A percentile compares a stretch with the other conserved stretches of the same genome.
Evolutionary conservation across 1,140 invertebrate species (phyloP).

Genomic region (Scaptodrosophila lebanonensis): DNA sequence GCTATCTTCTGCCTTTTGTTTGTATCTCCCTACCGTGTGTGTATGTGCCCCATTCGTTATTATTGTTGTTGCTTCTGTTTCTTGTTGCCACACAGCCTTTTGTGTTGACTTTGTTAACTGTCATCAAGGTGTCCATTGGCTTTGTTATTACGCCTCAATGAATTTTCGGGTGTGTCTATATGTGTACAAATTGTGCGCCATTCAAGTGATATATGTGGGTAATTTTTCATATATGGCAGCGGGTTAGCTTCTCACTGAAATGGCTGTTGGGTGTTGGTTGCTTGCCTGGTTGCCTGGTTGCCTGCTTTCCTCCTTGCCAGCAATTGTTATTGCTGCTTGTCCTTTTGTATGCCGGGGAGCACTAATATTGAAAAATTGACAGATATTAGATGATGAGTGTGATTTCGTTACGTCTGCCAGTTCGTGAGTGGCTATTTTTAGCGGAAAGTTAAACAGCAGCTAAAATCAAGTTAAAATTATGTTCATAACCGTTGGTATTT

Average conservation of each 20-base stretch:
- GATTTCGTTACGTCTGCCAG: too few relatives aligned
- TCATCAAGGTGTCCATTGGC: constrained; percentile 74
- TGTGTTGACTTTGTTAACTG: constrained; percentile 58
- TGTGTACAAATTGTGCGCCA: constrained; percentile 37
- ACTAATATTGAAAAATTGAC: too few relatives aligned
- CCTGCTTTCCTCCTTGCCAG: too few relatives aligned
- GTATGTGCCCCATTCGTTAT: constrained; percentile 3
- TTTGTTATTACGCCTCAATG: constrained; percentile 73
- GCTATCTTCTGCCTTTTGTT: constrained; percentile 54
- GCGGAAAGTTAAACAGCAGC: too few relatives aligned
- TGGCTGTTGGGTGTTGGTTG: constrained; percentile 4
- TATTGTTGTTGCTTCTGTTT: constrained; percentile 4
- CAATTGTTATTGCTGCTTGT: too few relatives aligned
- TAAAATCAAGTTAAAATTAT: too few relatives aligned
- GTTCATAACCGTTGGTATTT: too few relatives aligned
- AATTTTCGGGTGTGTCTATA: constrained; percentile 34
- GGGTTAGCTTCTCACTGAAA: background rate
- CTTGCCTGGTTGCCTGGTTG: too few relatives aligned
- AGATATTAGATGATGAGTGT: too few relatives aligned
- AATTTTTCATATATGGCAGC: constrained; percentile 39
- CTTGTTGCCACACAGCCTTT: constrained; percentile 5
- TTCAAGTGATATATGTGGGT: constrained; percentile 45
- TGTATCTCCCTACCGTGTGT: background rate
- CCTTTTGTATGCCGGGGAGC: too few relatives aligned
- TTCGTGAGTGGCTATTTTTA: too few relatives aligned